Base-by-base conservation (phyloP, 2,113 vertebrate species). In the Ptychochromis oligacanthus region DNA sequence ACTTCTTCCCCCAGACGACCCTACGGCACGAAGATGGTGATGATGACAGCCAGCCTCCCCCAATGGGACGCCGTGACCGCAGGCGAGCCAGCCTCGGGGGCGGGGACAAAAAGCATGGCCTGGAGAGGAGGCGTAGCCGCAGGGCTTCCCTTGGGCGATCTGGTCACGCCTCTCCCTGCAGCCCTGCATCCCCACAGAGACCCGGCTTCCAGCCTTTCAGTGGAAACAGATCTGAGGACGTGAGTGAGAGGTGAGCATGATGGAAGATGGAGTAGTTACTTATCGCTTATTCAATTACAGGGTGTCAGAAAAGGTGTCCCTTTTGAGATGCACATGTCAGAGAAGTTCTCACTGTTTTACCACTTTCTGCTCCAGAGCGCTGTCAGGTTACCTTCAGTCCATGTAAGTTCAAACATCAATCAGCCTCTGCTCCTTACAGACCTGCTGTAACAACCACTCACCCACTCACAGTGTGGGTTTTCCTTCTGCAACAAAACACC, bases 61-160 rank as follows among this genome's bases (percentile, higher is more conserved):
- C 96, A 2, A 93, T 83, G 0, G 97, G 96, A 17, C 92, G 95
- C 64, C 95, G 92, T 61, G 97, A 97, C 20, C 95, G 97, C 20
- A 91, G 97, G 8, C 93, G 97, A 11, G 92, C 96, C 88, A 98
- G 97, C 13, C 81, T 97, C 0, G 96, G 96, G 0, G 82, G 82
- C 62, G 94, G 0, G 13, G 88, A 56, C 11, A 95, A 93, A 82
- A 93, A 87, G 15, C 82, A 89, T 2, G 97, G 97, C 4, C 91
- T 97, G 40, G 96, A 98, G 89, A 97, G 98, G 38, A 95, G 98
- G n/a, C 94, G 97, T 77, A 99, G 98, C 90, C 96, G 97, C 75
- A 94, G 98, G 77, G 97, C 98, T 84, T 98, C 97, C 0, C 94
- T 97, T 20, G 93, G 95, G 0, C 84, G 95, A 20, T 96, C 97